Evolutionary conservation across 1,140 invertebrate species (phyloP).

Genomic region (Parasteatoda tepidariorum): DNA sequence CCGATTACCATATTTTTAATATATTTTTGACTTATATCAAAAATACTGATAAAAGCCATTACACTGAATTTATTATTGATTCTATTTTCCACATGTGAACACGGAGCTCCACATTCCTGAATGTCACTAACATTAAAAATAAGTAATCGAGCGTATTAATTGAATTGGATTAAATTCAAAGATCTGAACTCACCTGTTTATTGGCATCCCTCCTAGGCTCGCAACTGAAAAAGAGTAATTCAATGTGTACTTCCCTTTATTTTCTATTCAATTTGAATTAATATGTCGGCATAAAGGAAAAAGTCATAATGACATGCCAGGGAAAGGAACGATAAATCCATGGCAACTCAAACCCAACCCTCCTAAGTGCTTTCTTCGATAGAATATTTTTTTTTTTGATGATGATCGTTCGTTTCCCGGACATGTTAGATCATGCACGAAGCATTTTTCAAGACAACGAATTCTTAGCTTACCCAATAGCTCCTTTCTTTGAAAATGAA

Average conservation of each 20-base stretch:
- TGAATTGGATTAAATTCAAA: no score
- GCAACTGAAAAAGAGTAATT: slow-evolving; percentile 44
- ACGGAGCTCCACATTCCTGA: no score
- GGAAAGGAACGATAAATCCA: neutral
- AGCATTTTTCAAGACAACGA: neutral
- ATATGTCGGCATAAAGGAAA: neutral
- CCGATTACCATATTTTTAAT: no score
- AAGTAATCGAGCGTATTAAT: no score
- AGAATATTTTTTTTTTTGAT: neutral
- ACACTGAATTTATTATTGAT: no score
- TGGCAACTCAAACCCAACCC: slow-evolving; percentile 4
- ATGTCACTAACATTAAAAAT: no score
- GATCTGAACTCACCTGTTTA: slow-evolving; percentile 28
- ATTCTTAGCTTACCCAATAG: slow-evolving; percentile 57
- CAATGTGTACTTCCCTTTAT: neutral
- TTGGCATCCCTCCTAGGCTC: slow-evolving; percentile 37
- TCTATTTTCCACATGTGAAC: no score
- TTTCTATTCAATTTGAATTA: slow-evolving; percentile 14
- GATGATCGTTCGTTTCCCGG: neutral
- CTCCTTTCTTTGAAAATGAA: slow-evolving; percentile 71
- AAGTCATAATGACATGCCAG: neutral
- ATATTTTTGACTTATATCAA: no score
- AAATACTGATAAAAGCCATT: no score
- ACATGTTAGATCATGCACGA: neutral
- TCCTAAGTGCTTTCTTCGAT: slow-evolving; percentile 3